Evolutionary conservation across 2,888 invertebrate genomes (phyloP).

Genomic region (Maniola hyperantus): DNA sequence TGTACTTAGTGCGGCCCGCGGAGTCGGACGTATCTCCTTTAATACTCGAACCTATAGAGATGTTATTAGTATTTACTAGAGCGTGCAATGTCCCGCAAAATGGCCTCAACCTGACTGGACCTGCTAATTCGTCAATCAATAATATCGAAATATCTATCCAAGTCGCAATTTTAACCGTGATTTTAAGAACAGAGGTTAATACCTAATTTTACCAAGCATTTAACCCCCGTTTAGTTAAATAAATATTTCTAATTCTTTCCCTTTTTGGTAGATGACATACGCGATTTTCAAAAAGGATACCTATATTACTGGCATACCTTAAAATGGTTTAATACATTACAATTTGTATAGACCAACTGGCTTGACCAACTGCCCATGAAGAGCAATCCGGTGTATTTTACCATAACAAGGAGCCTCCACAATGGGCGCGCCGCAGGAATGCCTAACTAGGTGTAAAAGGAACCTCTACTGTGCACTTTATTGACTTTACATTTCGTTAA

Average conservation of each 20-base stretch:
- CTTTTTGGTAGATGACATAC: too few relatives aligned
- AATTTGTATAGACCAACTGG: background rate
- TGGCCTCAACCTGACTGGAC: background rate
- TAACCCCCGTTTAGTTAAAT: too few relatives aligned
- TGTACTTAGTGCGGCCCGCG: slow-evolving; percentile 21
- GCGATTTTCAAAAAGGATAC: too few relatives aligned
- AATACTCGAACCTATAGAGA: background rate
- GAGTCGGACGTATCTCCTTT: slow-evolving; percentile 26
- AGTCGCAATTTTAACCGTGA: background rate
- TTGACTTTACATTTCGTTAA: slow-evolving; percentile 41
- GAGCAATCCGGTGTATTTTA: slow-evolving; percentile 52
- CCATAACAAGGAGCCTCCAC: slow-evolving; percentile 69
- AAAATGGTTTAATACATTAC: slow-evolving; percentile 1
- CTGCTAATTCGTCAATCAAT: background rate
- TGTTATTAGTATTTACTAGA: background rate
- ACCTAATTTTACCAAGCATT: too few relatives aligned
- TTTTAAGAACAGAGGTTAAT: too few relatives aligned
- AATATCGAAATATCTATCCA: background rate
- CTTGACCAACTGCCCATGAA: slow-evolving; percentile 10
- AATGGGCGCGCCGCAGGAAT: slow-evolving; percentile 44
- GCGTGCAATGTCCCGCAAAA: background rate
- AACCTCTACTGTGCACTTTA: slow-evolving; percentile 17
- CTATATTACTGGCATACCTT: background rate
- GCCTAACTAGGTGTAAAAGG: slow-evolving; percentile 66
- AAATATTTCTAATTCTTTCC: too few relatives aligned